Evolutionary conservation across 2,888 invertebrate genomes (phyloP).

Genomic region (Drosophila leonis): DNA sequence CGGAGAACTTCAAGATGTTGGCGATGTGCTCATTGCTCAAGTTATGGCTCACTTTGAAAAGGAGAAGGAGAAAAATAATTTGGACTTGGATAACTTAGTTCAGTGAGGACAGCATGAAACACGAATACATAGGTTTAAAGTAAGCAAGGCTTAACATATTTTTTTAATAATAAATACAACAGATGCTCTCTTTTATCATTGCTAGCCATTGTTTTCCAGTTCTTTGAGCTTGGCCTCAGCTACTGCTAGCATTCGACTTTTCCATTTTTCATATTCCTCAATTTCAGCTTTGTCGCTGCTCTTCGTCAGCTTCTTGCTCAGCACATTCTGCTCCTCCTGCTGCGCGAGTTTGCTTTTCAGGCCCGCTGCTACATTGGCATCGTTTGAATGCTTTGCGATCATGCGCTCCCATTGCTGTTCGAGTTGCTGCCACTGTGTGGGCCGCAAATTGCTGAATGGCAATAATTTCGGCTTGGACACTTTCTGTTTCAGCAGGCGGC

Average conservation of each 20-base stretch:
- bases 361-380: slow-evolving; percentile 6
- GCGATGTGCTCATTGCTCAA: slow-evolving; percentile 58
- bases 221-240: slow-evolving; percentile 84
- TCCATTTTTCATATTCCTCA: slow-evolving; percentile 89
- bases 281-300: slow-evolving; percentile 52
- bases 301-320: slow-evolving; percentile 34
- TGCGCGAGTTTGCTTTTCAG: slow-evolving; percentile 55
- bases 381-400: slow-evolving; percentile 71
- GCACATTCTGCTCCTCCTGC: slow-evolving; percentile 33
- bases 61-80: no score
- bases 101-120: neutral
- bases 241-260: slow-evolving; percentile 86
- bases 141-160: no score
- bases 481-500: slow-evolving; percentile 88
- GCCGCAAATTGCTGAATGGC: slow-evolving; percentile 87
- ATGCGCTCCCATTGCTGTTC: slow-evolving; percentile 87
- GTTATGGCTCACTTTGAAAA: slow-evolving; percentile 42
- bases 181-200: neutral
- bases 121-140: neutral
- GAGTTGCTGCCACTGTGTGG: slow-evolving; percentile 88
- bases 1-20: slow-evolving; percentile 71
- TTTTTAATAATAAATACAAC: neutral
- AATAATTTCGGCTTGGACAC: slow-evolving; percentile 87
- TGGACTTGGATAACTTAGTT: neutral
- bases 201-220: slow-evolving; percentile 15